A percentile compares a stretch with the other conserved stretches of the same genome.
These are phyloP conservation scores for Napeogenes sylphis DNA, from an alignment of 2,888 invertebrate species.

Conservation along the genomic window DNA sequence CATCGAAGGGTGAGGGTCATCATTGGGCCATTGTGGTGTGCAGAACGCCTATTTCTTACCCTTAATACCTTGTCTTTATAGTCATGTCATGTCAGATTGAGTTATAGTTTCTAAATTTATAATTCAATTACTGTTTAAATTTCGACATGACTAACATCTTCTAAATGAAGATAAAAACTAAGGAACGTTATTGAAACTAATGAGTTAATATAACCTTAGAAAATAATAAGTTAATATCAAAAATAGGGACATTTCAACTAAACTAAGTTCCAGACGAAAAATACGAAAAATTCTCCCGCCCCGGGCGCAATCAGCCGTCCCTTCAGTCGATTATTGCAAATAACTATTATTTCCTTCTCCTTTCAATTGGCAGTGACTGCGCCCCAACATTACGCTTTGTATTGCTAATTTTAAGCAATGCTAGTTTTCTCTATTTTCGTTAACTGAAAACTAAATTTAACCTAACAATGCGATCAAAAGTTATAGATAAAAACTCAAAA, in stretches of 20 bases:
- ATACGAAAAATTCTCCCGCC: slow-evolving; percentile 57
- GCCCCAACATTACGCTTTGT: slow-evolving; percentile 46
- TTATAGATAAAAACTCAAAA: too few species aligned
- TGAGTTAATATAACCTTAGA: too few species aligned
- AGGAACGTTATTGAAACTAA: too few species aligned
- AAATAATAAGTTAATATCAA: too few species aligned
- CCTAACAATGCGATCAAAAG: too few species aligned
- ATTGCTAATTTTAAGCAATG: slow-evolving; percentile 64
- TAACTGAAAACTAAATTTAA: slow-evolving; percentile 18
- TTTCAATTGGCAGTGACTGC: slow-evolving; percentile 65
- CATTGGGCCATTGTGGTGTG: slow-evolving; percentile 19
- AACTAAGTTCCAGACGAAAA: slow-evolving; percentile 46
- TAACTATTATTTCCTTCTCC: slow-evolving; percentile 70
- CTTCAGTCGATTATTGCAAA: slow-evolving; percentile 71
- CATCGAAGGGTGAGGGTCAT: slow-evolving; percentile 31
- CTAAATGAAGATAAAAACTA: too few species aligned
- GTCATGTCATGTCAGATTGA: neutral
- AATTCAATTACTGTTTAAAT: too few species aligned
- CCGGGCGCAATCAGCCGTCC: slow-evolving; percentile 74
- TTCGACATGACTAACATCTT: too few species aligned
- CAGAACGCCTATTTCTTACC: neutral
- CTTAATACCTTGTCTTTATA: neutral
- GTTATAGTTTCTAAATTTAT: slow-evolving; percentile 1
- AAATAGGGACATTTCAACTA: neutral
- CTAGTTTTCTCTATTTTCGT: slow-evolving; percentile 58